Base-by-base conservation (phyloP, 2,888 invertebrate genomes). In the Andrena bucephala region DNA sequence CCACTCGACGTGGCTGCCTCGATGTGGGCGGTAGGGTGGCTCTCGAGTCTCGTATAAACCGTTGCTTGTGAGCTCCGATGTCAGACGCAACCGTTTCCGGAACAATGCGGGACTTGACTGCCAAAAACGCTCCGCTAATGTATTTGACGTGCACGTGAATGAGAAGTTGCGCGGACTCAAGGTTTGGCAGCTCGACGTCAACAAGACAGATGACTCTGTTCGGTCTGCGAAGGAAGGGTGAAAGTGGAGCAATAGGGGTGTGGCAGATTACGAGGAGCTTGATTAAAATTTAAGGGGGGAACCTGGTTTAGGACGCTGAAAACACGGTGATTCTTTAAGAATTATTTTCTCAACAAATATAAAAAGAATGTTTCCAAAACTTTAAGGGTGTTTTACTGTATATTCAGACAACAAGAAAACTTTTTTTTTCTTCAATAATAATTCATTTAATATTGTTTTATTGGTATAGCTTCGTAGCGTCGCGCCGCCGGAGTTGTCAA, bases 61-160 rank as follows among this genome's bases (percentile, higher is more conserved):
- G 6, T 50, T 80, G 65, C 48, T 66, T 50, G 27, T 1, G 36
- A 8, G 36, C 54, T 59, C 48, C 33, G 60, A n/a, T 70, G 85
- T 82, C 85, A 78, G 75, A 24, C 24, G 72, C 86, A 78, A 73
- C 16, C 50, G 54, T 48, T 72, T 60, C 31, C 24, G 13, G 68
- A 79, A 54, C 78, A 83, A 65, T 68, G 54, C 36, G n/a, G 16
- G 27, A 1, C 31, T 50, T 10, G 65, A 50, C 73, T 20, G 20
- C 54, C 68, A 69, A 81, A 72, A 81, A 73, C 65, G 52, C 7
- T n/a, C 16, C 42, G 36, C 57, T 50, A 42, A 67, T 29, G 52
- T 50, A 27, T 54, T 42, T 36, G 70, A 42, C 75, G 68, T 52
- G 75, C 29, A 48, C 60, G 29, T 31, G 57, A 73, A 24, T 29